Percentiles rank a stretch among this genome's conserved stretches.
phyloP scores from a whole-genome alignment of 1,140 invertebrate genomes.

The Tetragonula clypearis region DNA sequence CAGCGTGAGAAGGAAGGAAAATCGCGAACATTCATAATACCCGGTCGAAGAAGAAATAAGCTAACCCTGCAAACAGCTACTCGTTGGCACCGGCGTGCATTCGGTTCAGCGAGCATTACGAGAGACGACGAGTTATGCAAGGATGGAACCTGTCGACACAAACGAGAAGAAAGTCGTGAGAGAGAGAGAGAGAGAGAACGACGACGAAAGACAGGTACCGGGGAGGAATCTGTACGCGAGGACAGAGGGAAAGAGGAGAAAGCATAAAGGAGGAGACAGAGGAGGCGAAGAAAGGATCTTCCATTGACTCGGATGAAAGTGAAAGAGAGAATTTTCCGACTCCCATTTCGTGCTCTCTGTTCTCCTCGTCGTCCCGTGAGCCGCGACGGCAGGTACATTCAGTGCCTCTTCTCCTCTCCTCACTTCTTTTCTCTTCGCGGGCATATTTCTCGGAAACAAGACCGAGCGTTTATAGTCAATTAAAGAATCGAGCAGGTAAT shows the following conservation, averaged over 20 bases:
- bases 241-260: neutral
- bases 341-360: slow-evolving; percentile 28
- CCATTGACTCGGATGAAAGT: neutral
- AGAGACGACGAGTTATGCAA: slow-evolving; percentile 9
- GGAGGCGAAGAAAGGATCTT: slow-evolving; percentile 6
- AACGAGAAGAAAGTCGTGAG: neutral
- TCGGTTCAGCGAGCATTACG: slow-evolving; percentile 58
- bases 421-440: slow-evolving; percentile 17
- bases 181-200: too few relatives aligned
- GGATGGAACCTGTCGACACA: neutral
- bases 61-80: slow-evolving; percentile 69
- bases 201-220: neutral
- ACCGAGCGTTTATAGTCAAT: slow-evolving; percentile 76
- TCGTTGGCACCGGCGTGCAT: slow-evolving; percentile 50
- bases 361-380: slow-evolving; percentile 26
- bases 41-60: slow-evolving; percentile 70
- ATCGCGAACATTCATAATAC: slow-evolving; percentile 68
- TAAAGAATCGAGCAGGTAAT: slow-evolving; percentile 67
- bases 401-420: neutral
- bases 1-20: slow-evolving; percentile 26
- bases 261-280: slow-evolving; percentile 11
- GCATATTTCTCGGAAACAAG: slow-evolving; percentile 68
- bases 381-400: slow-evolving; percentile 45
- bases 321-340: slow-evolving; percentile 2
- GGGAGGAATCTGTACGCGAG: neutral